Percentiles rank a stretch among this genome's conserved stretches.
phyloP scores from a whole-genome alignment of 2,113 vertebrate species.

The Chunga burmeisteri region DNA sequence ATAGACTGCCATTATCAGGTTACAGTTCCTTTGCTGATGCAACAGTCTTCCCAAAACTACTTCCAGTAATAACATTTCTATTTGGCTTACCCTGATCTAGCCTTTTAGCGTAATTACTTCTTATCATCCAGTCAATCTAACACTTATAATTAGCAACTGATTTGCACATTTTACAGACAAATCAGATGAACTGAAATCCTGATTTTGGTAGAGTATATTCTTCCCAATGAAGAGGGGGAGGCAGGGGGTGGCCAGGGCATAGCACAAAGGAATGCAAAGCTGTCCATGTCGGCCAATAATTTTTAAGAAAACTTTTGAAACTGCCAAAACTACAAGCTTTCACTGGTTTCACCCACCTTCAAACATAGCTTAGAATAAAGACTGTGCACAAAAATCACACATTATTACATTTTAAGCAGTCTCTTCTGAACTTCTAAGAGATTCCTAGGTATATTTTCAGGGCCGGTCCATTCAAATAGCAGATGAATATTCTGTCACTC shows the following conservation, averaged over 20 bases:
- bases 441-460: neutral
- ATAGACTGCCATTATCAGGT: neutral
- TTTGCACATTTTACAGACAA: constrained; percentile 31
- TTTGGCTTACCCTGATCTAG: constrained; percentile 26
- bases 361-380: neutral
- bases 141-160: constrained; percentile 37
- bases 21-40: constrained; percentile 28
- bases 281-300: neutral
- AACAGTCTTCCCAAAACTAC: constrained; percentile 23
- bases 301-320: constrained; percentile 13
- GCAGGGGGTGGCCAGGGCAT: neutral
- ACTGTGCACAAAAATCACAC: neutral
- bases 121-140: constrained; percentile 21
- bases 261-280: neutral
- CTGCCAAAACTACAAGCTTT: constrained; percentile 22
- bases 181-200: constrained; percentile 1
- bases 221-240: neutral
- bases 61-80: constrained; percentile 51
- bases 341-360: neutral
- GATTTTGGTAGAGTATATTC: neutral
- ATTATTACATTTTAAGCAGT: neutral
- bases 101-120: constrained; percentile 20
- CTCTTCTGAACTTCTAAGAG: constrained; percentile 13
- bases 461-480: neutral
- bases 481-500: neutral